Base-by-base conservation (phyloP, 2,113 vertebrate species). In the Xenotilapia flavipinnis region DNA sequence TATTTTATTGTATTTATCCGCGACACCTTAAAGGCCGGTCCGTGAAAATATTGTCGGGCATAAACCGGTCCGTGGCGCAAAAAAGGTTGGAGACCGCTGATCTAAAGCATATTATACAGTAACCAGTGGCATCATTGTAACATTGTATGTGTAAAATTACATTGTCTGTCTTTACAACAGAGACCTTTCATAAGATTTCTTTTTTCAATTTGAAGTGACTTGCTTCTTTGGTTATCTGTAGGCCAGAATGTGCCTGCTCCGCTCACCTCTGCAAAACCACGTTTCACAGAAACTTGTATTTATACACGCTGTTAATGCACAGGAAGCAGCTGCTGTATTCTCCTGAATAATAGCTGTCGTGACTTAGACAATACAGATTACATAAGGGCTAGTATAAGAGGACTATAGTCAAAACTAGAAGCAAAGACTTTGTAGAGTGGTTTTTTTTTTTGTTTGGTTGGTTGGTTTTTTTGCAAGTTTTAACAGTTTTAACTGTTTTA, bases 81-180 rank as follows among this genome's bases (percentile, higher is more conserved):
- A 28, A 28, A 28, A 28, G 28, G 28, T 28, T 28, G 28, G 28
- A 28, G 28, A 28, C 28, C 28, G 28, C 28, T 28, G 28, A 60
- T 60, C 56, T 60, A 60, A 31, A 31, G 56, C 56, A 60, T 60
- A 60, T 60, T 60, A 60, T 60, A 60, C 56, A 60, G 56, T 60
- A 28, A 60, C 56, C 56, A 60, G 9, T 60, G 28, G 56, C 31
- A 62, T 62, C 31, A 62, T 62, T 62, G 58, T 62, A 62, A 33
- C 28, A 62, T 62, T 62, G 31, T 19, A 62, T 36, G 58, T 36
- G 31, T 62, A 65, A 36, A 65, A 65, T n/a, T 36, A 65, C 31
- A 36, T 65, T 36, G 9, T 65, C 31, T 65, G 60, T 36, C 17
- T 12, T 65, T 65, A 65, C 9, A 65, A 36, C 60, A 65, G 31